These are phyloP conservation scores for Poecilus cupreus DNA, from an alignment of 2,888 invertebrate genomes.

Conservation along the genomic window DNA sequence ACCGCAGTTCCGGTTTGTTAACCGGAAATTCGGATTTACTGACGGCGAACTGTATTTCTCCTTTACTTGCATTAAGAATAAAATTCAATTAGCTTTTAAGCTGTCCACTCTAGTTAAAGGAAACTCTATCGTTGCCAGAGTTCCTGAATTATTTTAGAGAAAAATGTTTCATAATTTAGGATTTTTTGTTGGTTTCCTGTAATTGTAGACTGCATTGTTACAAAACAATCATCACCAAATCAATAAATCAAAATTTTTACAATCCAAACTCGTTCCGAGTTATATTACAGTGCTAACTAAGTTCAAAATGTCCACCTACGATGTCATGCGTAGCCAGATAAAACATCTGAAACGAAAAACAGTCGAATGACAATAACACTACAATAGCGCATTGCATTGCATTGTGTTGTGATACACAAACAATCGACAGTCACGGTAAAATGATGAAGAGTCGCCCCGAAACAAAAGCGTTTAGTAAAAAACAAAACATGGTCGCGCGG, in stretches of 20 bases:
- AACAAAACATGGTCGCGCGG: slow-evolving; percentile 23
- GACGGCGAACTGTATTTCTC: slow-evolving; percentile 28
- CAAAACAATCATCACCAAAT: not conserved
- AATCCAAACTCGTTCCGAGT: not conserved
- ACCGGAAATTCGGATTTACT: not conserved
- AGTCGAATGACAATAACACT: slow-evolving; percentile 37
- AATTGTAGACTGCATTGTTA: too few relatives aligned
- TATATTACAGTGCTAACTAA: not conserved
- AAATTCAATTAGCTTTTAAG: too few relatives aligned
- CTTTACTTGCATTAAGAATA: not conserved
- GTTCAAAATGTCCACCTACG: slow-evolving; percentile 31
- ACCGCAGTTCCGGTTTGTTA: slow-evolving; percentile 44
- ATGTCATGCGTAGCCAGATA: not conserved
- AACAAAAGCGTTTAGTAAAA: slow-evolving; percentile 49
- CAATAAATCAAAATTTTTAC: slow-evolving; percentile 9
- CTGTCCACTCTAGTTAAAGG: too few relatives aligned
- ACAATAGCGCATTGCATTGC: not conserved
- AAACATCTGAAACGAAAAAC: not conserved
- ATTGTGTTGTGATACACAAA: slow-evolving; percentile 31
- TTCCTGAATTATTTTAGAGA: too few relatives aligned
- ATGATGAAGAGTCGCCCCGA: slow-evolving; percentile 39
- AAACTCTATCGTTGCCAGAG: too few relatives aligned
- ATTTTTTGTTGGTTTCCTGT: too few relatives aligned
- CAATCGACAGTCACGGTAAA: slow-evolving; percentile 33
- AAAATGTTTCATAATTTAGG: too few relatives aligned